Evolutionary conservation across 2,888 invertebrate genomes (phyloP).

Genomic region (Oscheius sp.): DNA sequence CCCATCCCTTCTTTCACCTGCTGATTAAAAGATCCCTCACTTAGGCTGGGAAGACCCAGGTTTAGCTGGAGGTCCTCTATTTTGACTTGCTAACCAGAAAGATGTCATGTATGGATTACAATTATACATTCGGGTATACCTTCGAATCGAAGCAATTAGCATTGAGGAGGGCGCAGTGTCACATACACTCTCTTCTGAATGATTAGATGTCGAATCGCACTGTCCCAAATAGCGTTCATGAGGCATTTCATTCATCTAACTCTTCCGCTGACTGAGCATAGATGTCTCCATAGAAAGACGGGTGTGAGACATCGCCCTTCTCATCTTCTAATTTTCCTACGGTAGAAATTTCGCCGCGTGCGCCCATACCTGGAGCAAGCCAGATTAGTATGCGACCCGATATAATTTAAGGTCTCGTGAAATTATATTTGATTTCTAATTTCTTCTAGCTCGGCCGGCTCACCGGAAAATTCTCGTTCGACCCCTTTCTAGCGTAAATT

Average conservation of each 20-base stretch:
- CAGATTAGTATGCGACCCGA: neutral
- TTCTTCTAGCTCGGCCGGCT: too few relatives aligned
- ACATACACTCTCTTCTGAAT: slow-evolving; percentile 29
- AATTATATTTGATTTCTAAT: neutral
- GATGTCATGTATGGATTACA: slow-evolving; percentile 12
- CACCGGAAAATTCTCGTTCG: too few relatives aligned
- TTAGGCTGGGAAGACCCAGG: neutral
- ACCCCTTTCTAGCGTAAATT: too few relatives aligned
- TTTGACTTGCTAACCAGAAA: slow-evolving; percentile 4
- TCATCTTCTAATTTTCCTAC: neutral
- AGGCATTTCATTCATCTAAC: slow-evolving; percentile 23
- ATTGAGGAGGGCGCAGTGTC: slow-evolving; percentile 30
- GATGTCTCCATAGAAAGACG: too few relatives aligned
- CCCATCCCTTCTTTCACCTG: neutral
- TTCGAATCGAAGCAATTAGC: slow-evolving; percentile 32
- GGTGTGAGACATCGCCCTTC: neutral
- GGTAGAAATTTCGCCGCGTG: neutral
- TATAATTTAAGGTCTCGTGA: neutral
- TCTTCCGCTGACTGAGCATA: too few relatives aligned
- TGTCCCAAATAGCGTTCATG: slow-evolving; percentile 19
- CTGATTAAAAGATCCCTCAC: neutral
- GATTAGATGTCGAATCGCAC: slow-evolving; percentile 29
- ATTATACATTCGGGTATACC: slow-evolving; percentile 24
- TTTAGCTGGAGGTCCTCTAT: neutral
- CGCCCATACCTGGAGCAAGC: neutral